phyloP scores from a whole-genome alignment of 1,140 invertebrate species.

The Pteromalus puparum region DNA sequence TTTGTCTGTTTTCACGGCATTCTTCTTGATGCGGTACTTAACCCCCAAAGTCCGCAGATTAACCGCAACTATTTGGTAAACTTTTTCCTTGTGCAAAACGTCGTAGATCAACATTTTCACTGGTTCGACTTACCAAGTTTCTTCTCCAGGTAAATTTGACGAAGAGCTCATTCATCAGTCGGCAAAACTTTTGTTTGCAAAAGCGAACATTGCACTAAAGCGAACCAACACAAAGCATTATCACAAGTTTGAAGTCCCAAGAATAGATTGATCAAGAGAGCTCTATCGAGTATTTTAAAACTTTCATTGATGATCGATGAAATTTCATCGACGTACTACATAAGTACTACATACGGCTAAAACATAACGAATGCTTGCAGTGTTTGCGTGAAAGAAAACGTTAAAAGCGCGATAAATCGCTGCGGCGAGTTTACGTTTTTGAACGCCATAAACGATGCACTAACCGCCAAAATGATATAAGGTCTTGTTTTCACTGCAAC shows the following conservation, averaged over 20 bases:
- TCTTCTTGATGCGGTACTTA: slow-evolving; percentile 81
- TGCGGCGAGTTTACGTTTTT: slow-evolving; percentile 34
- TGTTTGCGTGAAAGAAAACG: neutral
- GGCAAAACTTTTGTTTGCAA: slow-evolving; percentile 6
- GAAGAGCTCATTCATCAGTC: slow-evolving; percentile 26
- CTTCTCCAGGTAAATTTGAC: neutral
- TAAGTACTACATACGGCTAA: no score
- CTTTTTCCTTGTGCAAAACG: slow-evolving; percentile 80
- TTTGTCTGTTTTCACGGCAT: slow-evolving; percentile 74
- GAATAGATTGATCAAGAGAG: neutral
- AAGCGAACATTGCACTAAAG: slow-evolving; percentile 8
- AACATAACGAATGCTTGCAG: neutral
- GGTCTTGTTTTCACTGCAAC: slow-evolving; percentile 12
- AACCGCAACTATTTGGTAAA: slow-evolving; percentile 77
- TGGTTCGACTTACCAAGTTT: neutral
- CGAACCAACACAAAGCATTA: neutral
- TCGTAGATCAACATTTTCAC: slow-evolving; percentile 80
- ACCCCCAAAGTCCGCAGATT: slow-evolving; percentile 79
- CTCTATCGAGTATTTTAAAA: neutral
- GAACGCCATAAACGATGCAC: slow-evolving; percentile 16
- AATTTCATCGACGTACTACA: slow-evolving; percentile 5
- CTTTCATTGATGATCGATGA: neutral
- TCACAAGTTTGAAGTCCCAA: neutral
- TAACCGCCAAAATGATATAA: slow-evolving; percentile 51
- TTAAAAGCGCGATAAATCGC: neutral